Evolutionary conservation across 2,888 invertebrate species (phyloP).

Genomic region (Acanthacorydalis orientalis): DNA sequence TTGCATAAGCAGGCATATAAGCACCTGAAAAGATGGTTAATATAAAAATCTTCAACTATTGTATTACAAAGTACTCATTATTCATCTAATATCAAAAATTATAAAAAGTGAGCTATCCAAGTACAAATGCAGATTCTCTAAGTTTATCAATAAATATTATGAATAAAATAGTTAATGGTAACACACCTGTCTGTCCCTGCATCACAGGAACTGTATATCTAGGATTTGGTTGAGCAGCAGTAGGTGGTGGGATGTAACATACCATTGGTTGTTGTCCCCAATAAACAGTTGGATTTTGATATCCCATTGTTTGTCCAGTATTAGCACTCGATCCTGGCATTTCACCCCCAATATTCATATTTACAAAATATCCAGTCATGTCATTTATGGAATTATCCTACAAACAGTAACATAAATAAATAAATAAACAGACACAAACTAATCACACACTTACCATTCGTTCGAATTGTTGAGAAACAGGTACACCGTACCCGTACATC

Average conservation of each 20-base stretch:
- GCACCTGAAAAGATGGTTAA: conserved; percentile 5
- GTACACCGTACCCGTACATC: conserved; percentile 21
- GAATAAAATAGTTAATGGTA: neutral
- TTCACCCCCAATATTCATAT: conserved; percentile 7
- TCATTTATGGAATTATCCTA: conserved; percentile 19
- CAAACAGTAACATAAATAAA: conserved; percentile 6
- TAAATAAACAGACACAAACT: neutral
- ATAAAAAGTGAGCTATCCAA: too few relatives aligned
- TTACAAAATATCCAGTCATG: conserved; percentile 18
- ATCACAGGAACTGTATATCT: conserved; percentile 4
- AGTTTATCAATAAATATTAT: too few relatives aligned
- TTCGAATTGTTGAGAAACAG: conserved; percentile 19
- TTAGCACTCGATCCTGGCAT: conserved; percentile 3
- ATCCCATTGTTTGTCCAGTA: conserved; percentile 11
- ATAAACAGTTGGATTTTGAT: conserved; percentile 11
- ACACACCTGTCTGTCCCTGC: conserved; percentile 4
- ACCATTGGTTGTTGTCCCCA: conserved; percentile 16
- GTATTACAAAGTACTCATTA: neutral
- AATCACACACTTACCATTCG: conserved; percentile 18
- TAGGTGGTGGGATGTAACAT: conserved; percentile 17
- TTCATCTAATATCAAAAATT: too few relatives aligned
- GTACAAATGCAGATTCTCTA: too few relatives aligned
- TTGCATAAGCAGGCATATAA: conserved; percentile 1
- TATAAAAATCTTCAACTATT: conserved; percentile 8
- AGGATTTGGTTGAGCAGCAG: conserved; percentile 11